Percentiles rank a stretch among this genome's conserved stretches.
Conservation (phyloP, 2,888 invertebrate genomes). For the Subacronicta megacephala region DNA sequence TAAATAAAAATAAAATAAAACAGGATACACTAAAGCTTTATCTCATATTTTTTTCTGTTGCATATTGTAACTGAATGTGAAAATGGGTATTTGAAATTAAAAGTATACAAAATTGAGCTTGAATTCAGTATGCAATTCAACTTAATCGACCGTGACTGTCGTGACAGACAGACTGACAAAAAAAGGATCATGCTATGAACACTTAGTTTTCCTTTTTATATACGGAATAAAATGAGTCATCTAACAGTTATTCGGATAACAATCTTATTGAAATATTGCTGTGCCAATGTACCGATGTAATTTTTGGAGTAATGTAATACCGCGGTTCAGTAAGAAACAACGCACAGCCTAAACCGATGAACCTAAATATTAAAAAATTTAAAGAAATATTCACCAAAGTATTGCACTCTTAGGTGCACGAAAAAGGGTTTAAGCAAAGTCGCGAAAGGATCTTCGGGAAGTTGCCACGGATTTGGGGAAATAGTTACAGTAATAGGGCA, state of each 20-base stretch:
- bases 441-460: too few relatives aligned
- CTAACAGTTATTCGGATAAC: conserved; percentile 26
- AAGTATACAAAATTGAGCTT: conserved; percentile 27
- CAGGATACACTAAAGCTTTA: not conserved
- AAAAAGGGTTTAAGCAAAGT: too few relatives aligned
- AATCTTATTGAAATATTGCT: conserved; percentile 30
- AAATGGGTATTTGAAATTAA: conserved; percentile 20
- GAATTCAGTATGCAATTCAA: conserved; percentile 25
- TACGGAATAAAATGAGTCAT: conserved; percentile 32
- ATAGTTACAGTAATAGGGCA: too few relatives aligned
- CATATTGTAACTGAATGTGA: conserved; percentile 8
- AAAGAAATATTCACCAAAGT: too few relatives aligned
- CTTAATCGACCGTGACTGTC: conserved; percentile 32
- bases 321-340: too few relatives aligned
- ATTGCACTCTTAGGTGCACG: too few relatives aligned
- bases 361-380: too few relatives aligned
- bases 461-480: too few relatives aligned
- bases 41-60: not conserved
- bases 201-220: conserved; percentile 21
- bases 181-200: conserved; percentile 33
- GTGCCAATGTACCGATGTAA: too few relatives aligned
- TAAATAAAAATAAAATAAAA: too few relatives aligned
- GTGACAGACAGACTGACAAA: conserved; percentile 38
- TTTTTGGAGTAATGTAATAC: too few relatives aligned
- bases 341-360: too few relatives aligned